phyloP scores from a whole-genome alignment of 2,888 invertebrate genomes.

The Micropterix aruncella region DNA sequence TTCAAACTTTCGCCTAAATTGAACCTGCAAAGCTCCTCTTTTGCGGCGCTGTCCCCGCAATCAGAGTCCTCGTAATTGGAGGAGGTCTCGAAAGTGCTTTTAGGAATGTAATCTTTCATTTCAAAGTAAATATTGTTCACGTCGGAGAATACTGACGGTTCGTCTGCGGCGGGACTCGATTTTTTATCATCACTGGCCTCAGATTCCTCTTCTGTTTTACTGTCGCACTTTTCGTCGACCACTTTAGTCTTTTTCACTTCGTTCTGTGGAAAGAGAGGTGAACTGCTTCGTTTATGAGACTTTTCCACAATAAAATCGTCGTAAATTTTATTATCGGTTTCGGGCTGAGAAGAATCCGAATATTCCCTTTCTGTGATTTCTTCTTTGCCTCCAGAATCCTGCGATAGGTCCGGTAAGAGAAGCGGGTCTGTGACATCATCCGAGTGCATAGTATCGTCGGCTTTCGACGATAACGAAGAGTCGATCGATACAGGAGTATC shows the following conservation, averaged over 20 bases:
- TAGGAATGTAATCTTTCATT: not conserved
- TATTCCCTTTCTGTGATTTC: slow-evolving; percentile 1
- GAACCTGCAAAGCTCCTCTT: not conserved
- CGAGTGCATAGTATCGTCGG: slow-evolving; percentile 29
- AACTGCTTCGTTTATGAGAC: not conserved
- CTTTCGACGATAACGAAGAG: slow-evolving; percentile 25
- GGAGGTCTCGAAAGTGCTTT: not conserved
- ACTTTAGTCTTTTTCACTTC: not conserved
- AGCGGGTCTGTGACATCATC: slow-evolving; percentile 32
- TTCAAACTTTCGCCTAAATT: not conserved
- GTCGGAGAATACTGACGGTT: not conserved
- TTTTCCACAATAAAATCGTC: not conserved
- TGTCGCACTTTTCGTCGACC: too few species aligned
- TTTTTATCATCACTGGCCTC: not conserved
- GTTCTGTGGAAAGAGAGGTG: not conserved
- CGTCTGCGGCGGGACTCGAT: not conserved
- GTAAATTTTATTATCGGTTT: not conserved
- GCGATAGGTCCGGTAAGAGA: slow-evolving; percentile 28
- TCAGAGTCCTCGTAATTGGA: not conserved
- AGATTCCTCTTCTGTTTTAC: too few species aligned
- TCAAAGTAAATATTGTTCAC: not conserved
- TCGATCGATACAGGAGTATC: slow-evolving; percentile 32
- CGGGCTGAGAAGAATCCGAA: not conserved
- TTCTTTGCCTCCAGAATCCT: slow-evolving; percentile 25
- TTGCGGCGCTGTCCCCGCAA: not conserved